Conservation (phyloP, 2,797 vertebrate species). For the Chiroxiphia lanceolata region DNA sequence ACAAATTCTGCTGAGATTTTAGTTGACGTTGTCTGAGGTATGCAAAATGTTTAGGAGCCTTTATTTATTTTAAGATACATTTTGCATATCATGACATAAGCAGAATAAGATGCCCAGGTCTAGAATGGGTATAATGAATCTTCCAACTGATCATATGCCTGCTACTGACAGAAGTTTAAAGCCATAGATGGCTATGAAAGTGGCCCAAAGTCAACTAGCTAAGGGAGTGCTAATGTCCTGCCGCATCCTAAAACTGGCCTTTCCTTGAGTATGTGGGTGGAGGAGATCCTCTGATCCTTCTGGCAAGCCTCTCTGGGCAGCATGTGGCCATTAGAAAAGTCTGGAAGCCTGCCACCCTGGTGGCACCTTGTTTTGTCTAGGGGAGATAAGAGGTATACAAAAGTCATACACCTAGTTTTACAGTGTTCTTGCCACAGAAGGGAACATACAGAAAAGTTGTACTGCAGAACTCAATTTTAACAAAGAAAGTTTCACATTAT, state of each 20-base stretch:
- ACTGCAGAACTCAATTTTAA: not conserved
- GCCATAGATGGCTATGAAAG: fast-evolving
- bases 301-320: not conserved
- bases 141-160: not conserved
- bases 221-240: not conserved
- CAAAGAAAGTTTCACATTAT: not conserved
- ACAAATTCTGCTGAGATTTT: not conserved
- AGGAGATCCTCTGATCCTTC: not conserved
- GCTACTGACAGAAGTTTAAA: not conserved
- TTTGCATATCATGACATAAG: not conserved
- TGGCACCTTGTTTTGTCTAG: fast-evolving
- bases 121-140: not conserved
- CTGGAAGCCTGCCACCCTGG: not conserved
- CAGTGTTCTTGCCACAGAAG: not conserved
- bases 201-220: not conserved
- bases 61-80: not conserved
- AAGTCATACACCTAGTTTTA: fast-evolving
- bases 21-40: not conserved
- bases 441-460: not conserved
- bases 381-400: not conserved
- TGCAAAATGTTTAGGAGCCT: not conserved
- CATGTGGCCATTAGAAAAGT: fast-evolving
- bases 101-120: not conserved
- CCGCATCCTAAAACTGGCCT: not conserved
- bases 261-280: not conserved